Base-by-base conservation (phyloP, 2,888 invertebrate species). In the Eumacrocentrus americanus region DNA sequence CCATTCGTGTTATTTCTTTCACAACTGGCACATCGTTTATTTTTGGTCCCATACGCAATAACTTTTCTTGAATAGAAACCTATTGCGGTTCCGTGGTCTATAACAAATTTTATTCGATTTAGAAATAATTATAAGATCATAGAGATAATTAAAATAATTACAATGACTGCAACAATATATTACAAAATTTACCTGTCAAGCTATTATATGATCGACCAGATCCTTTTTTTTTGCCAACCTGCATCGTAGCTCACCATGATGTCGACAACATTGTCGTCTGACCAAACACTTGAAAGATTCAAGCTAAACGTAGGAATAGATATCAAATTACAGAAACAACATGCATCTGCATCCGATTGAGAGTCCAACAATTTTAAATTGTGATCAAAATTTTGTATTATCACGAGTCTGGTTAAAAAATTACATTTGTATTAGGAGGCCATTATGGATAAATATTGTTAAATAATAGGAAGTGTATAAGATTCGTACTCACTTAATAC, bases 171-270 rank as follows among this genome's bases (percentile, higher is more conserved):
- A n/a, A 11, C 12, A 5, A 51, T 35, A 29, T 51, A n/a, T 14
- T 51, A 51, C 4, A 11, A 35, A 35, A 51, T 11, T 12, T 51
- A 51, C 52, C 52, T 51, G 52, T 37, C 35, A 35, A 51, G 25
- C 52, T 51, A 14, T 51, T 51, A 4, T 51, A 51, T 34, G 52
- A 51, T 4, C 29, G 29, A 29, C 29, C 29, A 29, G 29, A 29
- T 9, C 29, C 29, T 29, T 9, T 29, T n/a, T 9, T 51, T 35
- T 35, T 51, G 52, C 52, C 52, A 51, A 2, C 52, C 37, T 4
- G 52, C 52, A 35, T 51, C 52, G 35, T 51, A 51, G 14, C 52
- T 51, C 2, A 34, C 22, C 14, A 25, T 37, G 1, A 51, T 16
- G 25, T 51, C 9, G 6, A 51, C 52, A 51, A 51, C 11, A 23